Evolutionary conservation across 2,113 vertebrate genomes (phyloP), one percentile per base, ranked within the genome.

Genomic region (Corythoichthys haematopterus): DNA sequence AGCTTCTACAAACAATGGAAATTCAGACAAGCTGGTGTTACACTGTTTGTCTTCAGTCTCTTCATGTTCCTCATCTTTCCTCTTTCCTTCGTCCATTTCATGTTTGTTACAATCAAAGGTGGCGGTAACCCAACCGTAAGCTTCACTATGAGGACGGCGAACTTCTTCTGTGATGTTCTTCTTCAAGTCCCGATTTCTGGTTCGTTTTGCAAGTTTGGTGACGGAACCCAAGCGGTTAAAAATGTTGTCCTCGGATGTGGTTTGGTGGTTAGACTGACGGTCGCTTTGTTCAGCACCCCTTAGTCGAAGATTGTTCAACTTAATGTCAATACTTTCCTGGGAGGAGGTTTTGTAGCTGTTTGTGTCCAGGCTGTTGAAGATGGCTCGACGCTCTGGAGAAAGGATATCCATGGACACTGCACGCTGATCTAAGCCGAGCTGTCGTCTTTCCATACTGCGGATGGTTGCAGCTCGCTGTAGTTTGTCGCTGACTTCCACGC

Each of bases 401-500:
- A 98, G 92, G 93, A 98, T 93, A 87, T 98, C 96, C 1, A 97
- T 84, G 0, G 96, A 98, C 73, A 98, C 94, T 0, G 95, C 94
- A 1, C 96, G 81, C 84, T 98, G 96, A 76, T 98, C 96, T 80
- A 98, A 80, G 66, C 95, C 96, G 65, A 97, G 90, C 63, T 95
- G 93, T 64, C 95, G 76, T 50, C 95, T 93, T 83, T 97, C 95
- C 95, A 97, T 97, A 89, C 94, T 98, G 28, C 96, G 92, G 69
- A 98, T 95, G 48, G 96, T 98, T 40, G 96, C 94, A 33, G 96
- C 95, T 0, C 96, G 85, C 85, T 98, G 96, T 45, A 98, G 94
- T 83, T 98, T 98, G 91, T 98, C 96, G 0, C 96, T 95, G 64
- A 97, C 96, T 87, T 98, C 96, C 60, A 98, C 94, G 0, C 96